phyloP scores from a whole-genome alignment of 2,113 vertebrate species.

The Zosterops japonicus region DNA sequence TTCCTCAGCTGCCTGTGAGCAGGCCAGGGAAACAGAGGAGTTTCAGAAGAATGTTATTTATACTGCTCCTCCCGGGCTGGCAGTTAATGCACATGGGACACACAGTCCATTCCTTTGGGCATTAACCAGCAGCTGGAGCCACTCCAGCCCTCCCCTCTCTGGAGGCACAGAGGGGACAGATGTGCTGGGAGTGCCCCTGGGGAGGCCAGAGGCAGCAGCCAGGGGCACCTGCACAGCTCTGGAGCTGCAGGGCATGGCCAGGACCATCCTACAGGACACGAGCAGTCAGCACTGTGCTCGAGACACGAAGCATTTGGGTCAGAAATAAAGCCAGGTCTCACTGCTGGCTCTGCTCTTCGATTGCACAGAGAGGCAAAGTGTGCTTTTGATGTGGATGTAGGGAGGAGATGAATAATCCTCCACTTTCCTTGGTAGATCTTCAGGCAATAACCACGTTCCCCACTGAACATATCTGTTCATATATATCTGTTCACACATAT shows the following conservation, averaged over 20 bases:
- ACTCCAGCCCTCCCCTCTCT: not conserved
- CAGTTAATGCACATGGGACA: not conserved
- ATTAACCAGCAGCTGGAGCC: not conserved
- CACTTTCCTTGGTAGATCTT: not conserved
- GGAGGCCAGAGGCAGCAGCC: not conserved
- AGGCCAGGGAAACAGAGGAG: not conserved
- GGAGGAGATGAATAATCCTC: not conserved
- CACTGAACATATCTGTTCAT: not conserved
- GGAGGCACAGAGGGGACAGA: not conserved
- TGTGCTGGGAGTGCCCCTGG: not conserved
- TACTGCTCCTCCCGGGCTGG: not conserved
- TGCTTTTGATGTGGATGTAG: not conserved
- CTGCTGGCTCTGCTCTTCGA: not conserved
- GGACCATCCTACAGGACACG: not conserved
- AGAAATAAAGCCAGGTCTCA: not conserved
- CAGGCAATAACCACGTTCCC: not conserved
- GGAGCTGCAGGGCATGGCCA: not conserved
- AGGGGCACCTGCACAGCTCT: not conserved
- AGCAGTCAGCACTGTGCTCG: not conserved
- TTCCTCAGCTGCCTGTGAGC: not conserved
- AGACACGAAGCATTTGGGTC: not conserved
- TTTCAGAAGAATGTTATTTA: not conserved
- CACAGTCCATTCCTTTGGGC: fast-evolving
- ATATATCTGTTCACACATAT: fast-evolving
- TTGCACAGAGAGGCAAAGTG: not conserved